Conservation (phyloP, 2,113 vertebrate genomes). For the Megaptera novaeangliae region DNA sequence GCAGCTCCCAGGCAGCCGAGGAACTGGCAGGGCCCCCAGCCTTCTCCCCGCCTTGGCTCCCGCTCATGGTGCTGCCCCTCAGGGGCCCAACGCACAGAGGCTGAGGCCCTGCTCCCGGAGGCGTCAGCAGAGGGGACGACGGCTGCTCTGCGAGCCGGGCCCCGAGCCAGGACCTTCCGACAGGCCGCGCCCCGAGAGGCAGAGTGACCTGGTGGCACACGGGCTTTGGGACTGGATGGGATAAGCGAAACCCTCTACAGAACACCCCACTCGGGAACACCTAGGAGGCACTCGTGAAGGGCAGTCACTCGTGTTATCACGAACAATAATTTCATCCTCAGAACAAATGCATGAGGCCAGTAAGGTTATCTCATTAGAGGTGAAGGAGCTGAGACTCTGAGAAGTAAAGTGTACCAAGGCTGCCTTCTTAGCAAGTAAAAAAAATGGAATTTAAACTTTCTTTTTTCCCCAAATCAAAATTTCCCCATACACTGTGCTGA, state of each 20-base stretch:
- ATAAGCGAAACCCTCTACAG: rapidly evolving
- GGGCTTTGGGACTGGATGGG: rapidly evolving
- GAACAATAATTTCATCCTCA: not conserved
- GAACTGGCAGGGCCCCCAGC: not conserved
- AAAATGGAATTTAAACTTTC: not conserved
- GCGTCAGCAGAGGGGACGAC: rapidly evolving
- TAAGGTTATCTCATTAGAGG: not conserved
- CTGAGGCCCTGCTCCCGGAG: rapidly evolving
- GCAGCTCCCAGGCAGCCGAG: rapidly evolving
- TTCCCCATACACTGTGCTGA: rapidly evolving
- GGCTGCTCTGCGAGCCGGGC: rapidly evolving
- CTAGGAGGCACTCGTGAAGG: not conserved
- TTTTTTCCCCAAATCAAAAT: not conserved
- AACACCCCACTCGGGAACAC: not conserved
- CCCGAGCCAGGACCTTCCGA: not conserved
- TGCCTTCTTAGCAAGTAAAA: not conserved
- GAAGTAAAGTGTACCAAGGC: not conserved
- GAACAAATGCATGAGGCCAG: not conserved
- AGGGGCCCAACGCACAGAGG: not conserved
- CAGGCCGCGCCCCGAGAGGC: not conserved
- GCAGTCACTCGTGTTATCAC: not conserved
- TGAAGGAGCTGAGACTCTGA: not conserved
- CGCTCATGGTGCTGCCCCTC: not conserved
- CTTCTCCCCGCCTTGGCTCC: not conserved
- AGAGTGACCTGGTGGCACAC: rapidly evolving